Conservation (phyloP, 2,888 invertebrate genomes). For the Tetropium fuscum region DNA sequence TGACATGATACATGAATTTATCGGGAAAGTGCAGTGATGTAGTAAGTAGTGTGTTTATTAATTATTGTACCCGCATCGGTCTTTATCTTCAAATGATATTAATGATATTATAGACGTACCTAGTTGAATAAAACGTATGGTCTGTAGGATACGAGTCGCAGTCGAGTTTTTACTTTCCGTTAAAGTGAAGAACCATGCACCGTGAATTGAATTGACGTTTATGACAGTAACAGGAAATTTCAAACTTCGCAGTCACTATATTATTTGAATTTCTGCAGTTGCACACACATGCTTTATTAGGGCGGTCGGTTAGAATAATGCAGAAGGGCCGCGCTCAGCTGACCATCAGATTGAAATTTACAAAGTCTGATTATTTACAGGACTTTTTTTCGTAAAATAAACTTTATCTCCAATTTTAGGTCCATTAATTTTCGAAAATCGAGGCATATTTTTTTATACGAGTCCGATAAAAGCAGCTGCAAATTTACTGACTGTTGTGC, state of each 20-base stretch:
- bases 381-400: no score
- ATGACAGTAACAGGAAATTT: conserved; percentile 62
- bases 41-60: conserved; percentile 1
- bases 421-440: no score
- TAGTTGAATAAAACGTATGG: conserved; percentile 9
- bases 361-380: conserved; percentile 18
- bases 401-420: no score
- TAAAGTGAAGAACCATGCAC: conserved; percentile 54
- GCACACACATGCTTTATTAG: conserved; percentile 48
- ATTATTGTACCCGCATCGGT: conserved; percentile 11
- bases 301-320: conserved; percentile 38
- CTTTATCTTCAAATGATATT: conserved; percentile 4
- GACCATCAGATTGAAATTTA: conserved; percentile 32
- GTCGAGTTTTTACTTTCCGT: conserved; percentile 48
- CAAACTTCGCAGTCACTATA: conserved; percentile 51
- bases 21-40: neutral
- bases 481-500: no score
- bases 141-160: conserved; percentile 14
- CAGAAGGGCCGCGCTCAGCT: conserved; percentile 38
- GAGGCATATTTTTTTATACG: no score
- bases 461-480: no score
- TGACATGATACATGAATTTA: neutral
- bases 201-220: conserved; percentile 62
- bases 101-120: neutral
- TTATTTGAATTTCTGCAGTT: conserved; percentile 53